Evolutionary conservation across 2,888 invertebrate species (phyloP).

Genomic region (Callyntrura sp.): DNA sequence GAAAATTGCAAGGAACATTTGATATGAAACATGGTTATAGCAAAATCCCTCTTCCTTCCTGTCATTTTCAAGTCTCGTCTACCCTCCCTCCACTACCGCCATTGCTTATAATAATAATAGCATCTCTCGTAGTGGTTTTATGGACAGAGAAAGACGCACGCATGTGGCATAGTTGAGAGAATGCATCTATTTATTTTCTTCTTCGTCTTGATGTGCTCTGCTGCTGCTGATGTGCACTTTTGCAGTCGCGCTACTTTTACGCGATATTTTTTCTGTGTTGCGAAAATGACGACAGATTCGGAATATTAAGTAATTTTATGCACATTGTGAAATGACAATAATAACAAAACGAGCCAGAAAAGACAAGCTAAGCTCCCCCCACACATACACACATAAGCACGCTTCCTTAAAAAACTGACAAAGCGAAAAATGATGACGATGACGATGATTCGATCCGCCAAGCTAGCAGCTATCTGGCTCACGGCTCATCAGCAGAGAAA

Average conservation of each 20-base stretch:
- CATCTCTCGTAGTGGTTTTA: too few relatives aligned
- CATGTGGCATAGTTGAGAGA: background rate
- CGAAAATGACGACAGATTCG: constrained; percentile 21
- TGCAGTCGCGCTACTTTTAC: background rate
- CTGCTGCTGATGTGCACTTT: too few relatives aligned
- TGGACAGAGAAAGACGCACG: background rate
- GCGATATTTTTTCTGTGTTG: constrained; percentile 30
- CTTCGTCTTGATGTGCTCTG: background rate
- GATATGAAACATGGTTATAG: constrained; percentile 44
- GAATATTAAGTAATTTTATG: constrained; percentile 24
- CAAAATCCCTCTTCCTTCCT: background rate
- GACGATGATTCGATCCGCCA: too few relatives aligned
- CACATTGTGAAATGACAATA: background rate
- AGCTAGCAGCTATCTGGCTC: too few relatives aligned
- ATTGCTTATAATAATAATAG: too few relatives aligned
- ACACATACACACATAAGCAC: background rate
- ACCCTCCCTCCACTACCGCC: too few relatives aligned
- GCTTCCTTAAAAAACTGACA: background rate
- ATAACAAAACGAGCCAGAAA: background rate
- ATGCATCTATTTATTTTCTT: background rate
- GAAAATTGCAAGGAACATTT: constrained; percentile 65
- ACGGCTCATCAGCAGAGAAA: too few relatives aligned
- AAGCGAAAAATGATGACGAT: background rate
- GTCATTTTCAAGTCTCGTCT: too few relatives aligned
- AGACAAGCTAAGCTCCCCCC: too few relatives aligned